Evolutionary conservation across 2,888 invertebrate species (phyloP), one percentile per base, ranked within the genome.

Genomic region (Tiphia femorata): DNA sequence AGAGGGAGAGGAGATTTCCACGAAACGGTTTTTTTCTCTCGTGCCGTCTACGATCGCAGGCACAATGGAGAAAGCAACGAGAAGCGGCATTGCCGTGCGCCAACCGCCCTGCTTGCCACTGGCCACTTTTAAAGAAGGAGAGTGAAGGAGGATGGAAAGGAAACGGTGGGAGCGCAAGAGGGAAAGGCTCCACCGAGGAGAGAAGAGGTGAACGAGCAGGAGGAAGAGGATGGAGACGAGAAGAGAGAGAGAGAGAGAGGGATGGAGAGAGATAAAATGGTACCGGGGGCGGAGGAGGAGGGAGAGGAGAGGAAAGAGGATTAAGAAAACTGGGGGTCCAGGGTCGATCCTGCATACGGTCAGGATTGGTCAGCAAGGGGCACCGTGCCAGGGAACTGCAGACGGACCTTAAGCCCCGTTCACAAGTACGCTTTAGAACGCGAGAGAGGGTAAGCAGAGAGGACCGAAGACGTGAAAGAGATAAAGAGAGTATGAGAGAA

Each of bases 351-450:
- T 63, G 75, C 65, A 67, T 75, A 70, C 66, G 67, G 64, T 66
- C 67, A 67, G 70, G 65, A 59, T 49, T 66, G 72, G 75, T 70
- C 73, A 67, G 73, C 64, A 62, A 67, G 73, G n/a, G 72, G 70
- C 69, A 67, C 64, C 64, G 69, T 67, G 67, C 70, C 70, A 72
- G 62, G 60, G 54, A 63, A 62, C 66, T 68, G 57, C 66, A 50
- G 61, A 61, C 58, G 37, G 29, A 41, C 50, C 33, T 69, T 65
- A 69, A 66, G 69, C 61, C 33, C 8, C 61, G 30, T 53, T 12
- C 69, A 66, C 61, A 67, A 53, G 55, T 55, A 33, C 23, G 20
- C 17, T 14, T 14, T 46, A 44, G 40, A 14, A 27, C 20, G 7
- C 14, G 49, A 38, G 42, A 48, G 44, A n/a, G n/a, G n/a, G n/a